Percentiles rank a stretch among this genome's conserved stretches.
phyloP scores from a whole-genome alignment of 2,113 vertebrate genomes.

The Entelurus aequoreus region DNA sequence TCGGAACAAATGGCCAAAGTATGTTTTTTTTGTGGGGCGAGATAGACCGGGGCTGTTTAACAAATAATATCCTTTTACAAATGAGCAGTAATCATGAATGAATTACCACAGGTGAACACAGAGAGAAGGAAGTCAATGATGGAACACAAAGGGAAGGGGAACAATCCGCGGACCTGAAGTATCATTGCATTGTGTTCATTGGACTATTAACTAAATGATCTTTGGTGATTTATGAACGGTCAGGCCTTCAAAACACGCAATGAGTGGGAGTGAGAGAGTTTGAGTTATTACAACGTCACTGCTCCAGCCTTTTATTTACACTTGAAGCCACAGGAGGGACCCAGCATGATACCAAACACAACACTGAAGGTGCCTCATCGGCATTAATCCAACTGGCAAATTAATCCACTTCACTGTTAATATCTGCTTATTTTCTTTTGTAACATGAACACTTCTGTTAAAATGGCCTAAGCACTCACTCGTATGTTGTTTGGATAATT shows the following conservation, averaged over 20 bases:
- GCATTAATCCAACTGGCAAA: constrained; percentile 37
- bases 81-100: constrained; percentile 35
- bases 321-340: constrained; percentile 41
- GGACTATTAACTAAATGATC: constrained; percentile 11
- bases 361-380: constrained; percentile 35
- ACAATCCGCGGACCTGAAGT: constrained; percentile 15
- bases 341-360: constrained; percentile 43
- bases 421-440: not conserved
- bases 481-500: no score
- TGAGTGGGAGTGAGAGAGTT: not conserved
- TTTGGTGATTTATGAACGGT: not conserved
- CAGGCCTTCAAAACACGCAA: not conserved
- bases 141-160: not conserved
- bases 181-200: constrained; percentile 12
- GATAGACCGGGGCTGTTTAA: constrained; percentile 9
- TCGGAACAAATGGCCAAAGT: not conserved
- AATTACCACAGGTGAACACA: constrained; percentile 39
- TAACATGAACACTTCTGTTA: no score
- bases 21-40: not conserved
- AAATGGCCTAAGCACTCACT: no score
- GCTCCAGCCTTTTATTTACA: constrained; percentile 39
- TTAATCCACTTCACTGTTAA: no score
- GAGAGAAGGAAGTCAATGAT: constrained; percentile 15
- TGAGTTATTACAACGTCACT: constrained; percentile 22
- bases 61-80: constrained; percentile 30